Evolutionary conservation across 1,140 invertebrate species (phyloP).

Genomic region (Panagrolaimus sp.): DNA sequence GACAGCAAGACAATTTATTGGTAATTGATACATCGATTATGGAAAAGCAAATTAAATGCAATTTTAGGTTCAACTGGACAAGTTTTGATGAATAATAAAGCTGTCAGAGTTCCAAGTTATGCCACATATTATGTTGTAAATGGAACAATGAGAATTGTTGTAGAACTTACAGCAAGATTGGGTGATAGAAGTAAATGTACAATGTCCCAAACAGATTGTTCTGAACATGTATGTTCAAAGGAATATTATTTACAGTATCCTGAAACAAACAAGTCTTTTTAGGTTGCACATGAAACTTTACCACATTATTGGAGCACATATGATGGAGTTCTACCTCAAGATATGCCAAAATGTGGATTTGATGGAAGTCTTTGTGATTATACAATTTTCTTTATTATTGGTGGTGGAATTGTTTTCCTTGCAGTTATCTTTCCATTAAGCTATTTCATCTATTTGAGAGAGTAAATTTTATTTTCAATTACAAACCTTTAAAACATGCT

Average conservation of each 20-base stretch:
- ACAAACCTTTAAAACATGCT: background rate
- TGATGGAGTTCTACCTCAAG: conserved; percentile 45
- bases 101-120: conserved; percentile 59
- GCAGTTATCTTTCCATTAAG: conserved; percentile 43
- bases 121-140: conserved; percentile 54
- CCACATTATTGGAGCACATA: conserved; percentile 52
- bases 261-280: background rate
- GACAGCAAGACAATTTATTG: conserved; percentile 58
- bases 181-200: conserved; percentile 49
- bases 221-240: conserved; percentile 48
- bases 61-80: conserved; percentile 51
- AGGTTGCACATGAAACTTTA: conserved; percentile 53
- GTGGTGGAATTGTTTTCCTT: conserved; percentile 47
- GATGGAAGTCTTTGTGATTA: conserved; percentile 56
- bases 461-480: conserved; percentile 38
- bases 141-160: conserved; percentile 54
- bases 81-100: conserved; percentile 59
- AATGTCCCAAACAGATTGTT: conserved; percentile 48
- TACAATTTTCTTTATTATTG: conserved; percentile 45
- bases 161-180: conserved; percentile 52
- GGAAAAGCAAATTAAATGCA: background rate
- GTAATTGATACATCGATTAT: conserved; percentile 23
- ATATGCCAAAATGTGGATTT: conserved; percentile 55
- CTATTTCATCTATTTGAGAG: conserved; percentile 58
- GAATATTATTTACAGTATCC: background rate